These are phyloP conservation scores for Sphecodes monilicornis DNA, from an alignment of 2,888 invertebrate species.

Conservation along the genomic window DNA sequence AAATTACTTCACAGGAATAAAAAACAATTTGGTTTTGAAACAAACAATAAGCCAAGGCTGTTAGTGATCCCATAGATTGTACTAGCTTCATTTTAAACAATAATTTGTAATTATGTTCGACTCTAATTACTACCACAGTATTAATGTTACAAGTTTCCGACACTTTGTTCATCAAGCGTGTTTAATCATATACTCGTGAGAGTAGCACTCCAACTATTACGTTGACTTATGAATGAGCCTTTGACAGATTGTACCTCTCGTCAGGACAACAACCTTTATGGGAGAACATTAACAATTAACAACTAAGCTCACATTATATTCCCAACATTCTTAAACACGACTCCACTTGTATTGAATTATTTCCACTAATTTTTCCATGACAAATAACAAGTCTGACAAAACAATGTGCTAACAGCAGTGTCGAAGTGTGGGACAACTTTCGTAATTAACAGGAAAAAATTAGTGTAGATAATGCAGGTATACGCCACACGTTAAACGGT, in stretches of 20 bases:
- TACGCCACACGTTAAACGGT: too few species aligned
- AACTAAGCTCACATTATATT: not conserved
- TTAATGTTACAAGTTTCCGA: not conserved
- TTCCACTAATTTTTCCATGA: not conserved
- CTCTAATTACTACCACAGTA: not conserved
- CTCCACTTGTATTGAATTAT: not conserved
- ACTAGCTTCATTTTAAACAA: too few species aligned
- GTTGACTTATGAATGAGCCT: not conserved
- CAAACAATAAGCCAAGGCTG: too few species aligned
- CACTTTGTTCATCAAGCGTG: too few species aligned
- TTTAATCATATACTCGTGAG: not conserved
- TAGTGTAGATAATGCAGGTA: not conserved
- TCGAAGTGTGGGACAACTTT: not conserved
- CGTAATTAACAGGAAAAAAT: not conserved
- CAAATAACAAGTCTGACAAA: not conserved
- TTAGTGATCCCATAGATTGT: not conserved
- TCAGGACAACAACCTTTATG: not conserved
- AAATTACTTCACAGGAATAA: not conserved
- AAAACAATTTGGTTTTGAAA: too few species aligned
- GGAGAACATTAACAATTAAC: not conserved
- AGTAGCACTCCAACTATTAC: not conserved
- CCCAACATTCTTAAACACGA: not conserved
- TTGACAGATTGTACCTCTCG: not conserved
- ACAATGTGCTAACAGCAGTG: not conserved
- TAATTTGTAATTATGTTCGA: not conserved